Conservation (phyloP, 2,797 vertebrate genomes). For the Thripadectes ignobilis region DNA sequence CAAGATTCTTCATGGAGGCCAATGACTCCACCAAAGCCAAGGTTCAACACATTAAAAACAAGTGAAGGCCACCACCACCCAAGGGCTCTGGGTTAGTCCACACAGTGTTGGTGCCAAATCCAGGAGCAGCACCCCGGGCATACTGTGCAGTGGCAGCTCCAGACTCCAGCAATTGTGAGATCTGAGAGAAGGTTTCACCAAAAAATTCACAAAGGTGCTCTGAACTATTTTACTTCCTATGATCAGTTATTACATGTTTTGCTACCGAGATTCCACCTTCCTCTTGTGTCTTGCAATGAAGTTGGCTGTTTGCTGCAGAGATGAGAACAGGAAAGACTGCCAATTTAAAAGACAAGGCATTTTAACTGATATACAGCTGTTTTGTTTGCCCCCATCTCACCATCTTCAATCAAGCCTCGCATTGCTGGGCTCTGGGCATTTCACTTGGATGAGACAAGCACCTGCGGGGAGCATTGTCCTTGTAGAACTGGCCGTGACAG, state of each 20-base stretch:
- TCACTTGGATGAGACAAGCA: rapidly evolving
- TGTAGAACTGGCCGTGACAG: rapidly evolving
- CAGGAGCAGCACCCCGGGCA: background rate
- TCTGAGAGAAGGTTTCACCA: background rate
- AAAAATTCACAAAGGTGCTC: background rate
- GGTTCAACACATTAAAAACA: background rate
- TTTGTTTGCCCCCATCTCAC: background rate
- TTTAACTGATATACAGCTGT: background rate
- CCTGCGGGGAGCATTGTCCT: rapidly evolving
- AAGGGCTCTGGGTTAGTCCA: background rate
- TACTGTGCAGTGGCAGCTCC: background rate
- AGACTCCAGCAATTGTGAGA: background rate
- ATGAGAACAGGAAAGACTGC: background rate
- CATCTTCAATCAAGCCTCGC: rapidly evolving
- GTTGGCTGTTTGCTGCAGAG: background rate
- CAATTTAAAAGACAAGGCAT: background rate
- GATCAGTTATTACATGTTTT: background rate
- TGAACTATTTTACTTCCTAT: background rate
- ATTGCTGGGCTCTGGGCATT: background rate
- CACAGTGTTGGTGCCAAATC: background rate
- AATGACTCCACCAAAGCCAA: background rate
- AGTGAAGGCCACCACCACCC: background rate
- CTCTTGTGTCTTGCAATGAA: background rate
- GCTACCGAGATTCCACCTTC: background rate
- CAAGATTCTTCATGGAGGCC: background rate